Conservation (phyloP, 1,140 invertebrate genomes). For the Drosophila kepulauana region DNA sequence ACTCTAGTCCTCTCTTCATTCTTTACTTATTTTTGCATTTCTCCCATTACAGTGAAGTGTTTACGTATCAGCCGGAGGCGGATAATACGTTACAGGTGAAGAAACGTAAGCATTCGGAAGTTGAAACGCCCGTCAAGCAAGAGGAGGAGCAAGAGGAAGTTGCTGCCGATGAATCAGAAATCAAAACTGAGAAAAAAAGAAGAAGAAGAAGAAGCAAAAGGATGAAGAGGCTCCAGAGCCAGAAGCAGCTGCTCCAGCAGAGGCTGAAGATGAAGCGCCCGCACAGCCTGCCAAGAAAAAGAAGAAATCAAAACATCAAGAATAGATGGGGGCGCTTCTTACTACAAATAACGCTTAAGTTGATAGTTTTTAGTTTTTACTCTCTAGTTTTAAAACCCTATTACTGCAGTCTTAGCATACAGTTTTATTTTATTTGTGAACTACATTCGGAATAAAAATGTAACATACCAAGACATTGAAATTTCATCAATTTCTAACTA, state of each 20-base stretch:
- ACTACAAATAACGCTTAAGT: constrained; percentile 44
- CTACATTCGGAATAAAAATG: constrained; percentile 76
- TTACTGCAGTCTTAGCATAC: constrained; percentile 3
- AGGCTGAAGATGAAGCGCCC: constrained; percentile 77
- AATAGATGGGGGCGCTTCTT: constrained; percentile 25
- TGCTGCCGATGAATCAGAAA: constrained; percentile 24
- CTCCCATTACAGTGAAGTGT: constrained; percentile 87
- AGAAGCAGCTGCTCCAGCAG: constrained; percentile 66
- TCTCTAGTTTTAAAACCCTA: constrained; percentile 42
- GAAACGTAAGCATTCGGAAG: constrained; percentile 85
- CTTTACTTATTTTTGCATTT: constrained; percentile 21
- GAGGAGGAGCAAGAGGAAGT: constrained; percentile 74
- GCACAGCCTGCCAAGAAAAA: constrained; percentile 73
- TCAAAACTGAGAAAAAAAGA: constrained; percentile 48
- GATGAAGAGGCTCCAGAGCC: constrained; percentile 58
- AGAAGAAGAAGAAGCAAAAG: constrained; percentile 68
- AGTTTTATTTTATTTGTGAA: constrained; percentile 33
- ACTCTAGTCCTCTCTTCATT: neutral
- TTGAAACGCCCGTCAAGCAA: constrained; percentile 78
- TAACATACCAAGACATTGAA: constrained; percentile 37
- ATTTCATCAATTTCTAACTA: too few relatives aligned
- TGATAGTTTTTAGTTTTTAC: constrained; percentile 52
- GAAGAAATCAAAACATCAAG: constrained; percentile 75
- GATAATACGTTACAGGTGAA: constrained; percentile 87
- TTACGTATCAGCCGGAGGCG: constrained; percentile 87